Conservation (phyloP, 2,888 invertebrate genomes). For the Pegoplata infirma region DNA sequence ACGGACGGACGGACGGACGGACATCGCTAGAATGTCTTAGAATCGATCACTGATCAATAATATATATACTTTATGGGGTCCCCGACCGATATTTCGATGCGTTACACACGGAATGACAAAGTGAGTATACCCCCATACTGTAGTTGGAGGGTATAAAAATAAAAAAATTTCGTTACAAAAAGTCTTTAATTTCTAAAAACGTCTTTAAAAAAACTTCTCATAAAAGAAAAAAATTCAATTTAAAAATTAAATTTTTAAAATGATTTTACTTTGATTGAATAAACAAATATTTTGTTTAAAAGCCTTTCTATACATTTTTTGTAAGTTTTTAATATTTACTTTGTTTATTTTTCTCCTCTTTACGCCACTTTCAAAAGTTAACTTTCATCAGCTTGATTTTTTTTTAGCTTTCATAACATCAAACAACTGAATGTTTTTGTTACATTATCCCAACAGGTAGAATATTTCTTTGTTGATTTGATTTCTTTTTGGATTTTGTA, state of each 20-base stretch:
- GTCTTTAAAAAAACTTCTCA: neutral
- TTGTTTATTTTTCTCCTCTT: neutral
- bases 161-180: no score
- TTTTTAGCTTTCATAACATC: neutral
- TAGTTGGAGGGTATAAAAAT: no score
- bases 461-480: conserved; percentile 39
- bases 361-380: neutral
- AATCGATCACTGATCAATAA: no score
- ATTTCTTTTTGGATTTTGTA: conserved; percentile 27
- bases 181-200: no score
- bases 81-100: no score
- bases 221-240: neutral
- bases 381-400: neutral
- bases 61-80: no score
- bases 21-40: no score
- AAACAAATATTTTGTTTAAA: neutral
- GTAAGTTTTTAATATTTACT: neutral
- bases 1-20: no score
- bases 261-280: conserved; percentile 10
- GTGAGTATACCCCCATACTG: no score
- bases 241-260: conserved; percentile 9
- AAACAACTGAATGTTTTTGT: neutral
- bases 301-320: neutral
- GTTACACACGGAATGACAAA: no score
- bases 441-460: conserved; percentile 48